Percentiles rank a stretch among this genome's conserved stretches.
Evolutionary conservation across 2,797 vertebrate species (phyloP).

Genomic region (Euphonia xanthogaster): DNA sequence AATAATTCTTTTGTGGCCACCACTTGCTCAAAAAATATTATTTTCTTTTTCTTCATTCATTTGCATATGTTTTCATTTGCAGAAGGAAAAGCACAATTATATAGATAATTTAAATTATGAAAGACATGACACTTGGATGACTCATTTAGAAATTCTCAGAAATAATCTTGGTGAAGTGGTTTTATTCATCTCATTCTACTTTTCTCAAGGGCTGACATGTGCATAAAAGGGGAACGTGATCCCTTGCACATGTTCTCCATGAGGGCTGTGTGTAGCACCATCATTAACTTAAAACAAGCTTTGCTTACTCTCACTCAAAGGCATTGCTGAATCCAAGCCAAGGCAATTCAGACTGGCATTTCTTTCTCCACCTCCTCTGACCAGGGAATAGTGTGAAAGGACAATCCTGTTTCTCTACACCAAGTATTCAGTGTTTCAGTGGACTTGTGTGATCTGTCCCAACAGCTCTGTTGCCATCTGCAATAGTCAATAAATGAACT

Average conservation of each 20-base stretch:
- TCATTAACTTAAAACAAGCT: slow-evolving; percentile 53
- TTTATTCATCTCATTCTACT: slow-evolving; percentile 61
- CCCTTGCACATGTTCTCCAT: slow-evolving; percentile 68
- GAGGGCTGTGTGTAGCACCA: slow-evolving; percentile 40
- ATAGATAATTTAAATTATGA: neutral
- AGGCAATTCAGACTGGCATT: slow-evolving; percentile 52
- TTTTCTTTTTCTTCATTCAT: slow-evolving; percentile 3
- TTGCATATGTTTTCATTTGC: slow-evolving; percentile 15
- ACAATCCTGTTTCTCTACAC: neutral
- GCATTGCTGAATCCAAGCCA: slow-evolving; percentile 60
- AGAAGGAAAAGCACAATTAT: neutral
- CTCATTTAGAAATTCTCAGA: slow-evolving; percentile 43
- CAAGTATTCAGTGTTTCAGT: neutral
- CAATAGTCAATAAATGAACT: neutral
- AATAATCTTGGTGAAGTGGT: slow-evolving; percentile 59
- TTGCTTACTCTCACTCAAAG: slow-evolving; percentile 44
- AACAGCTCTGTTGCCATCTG: neutral
- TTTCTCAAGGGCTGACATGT: slow-evolving; percentile 53
- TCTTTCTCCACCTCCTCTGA: slow-evolving; percentile 52
- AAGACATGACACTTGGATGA: slow-evolving; percentile 4
- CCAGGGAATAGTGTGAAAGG: neutral
- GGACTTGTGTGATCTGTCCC: neutral
- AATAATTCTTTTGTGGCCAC: slow-evolving; percentile 1
- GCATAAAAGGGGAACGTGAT: slow-evolving; percentile 55
- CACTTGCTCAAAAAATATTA: neutral